These are phyloP conservation scores for Cantharis nigra DNA, from an alignment of 2,888 invertebrate species.

Conservation along the genomic window DNA sequence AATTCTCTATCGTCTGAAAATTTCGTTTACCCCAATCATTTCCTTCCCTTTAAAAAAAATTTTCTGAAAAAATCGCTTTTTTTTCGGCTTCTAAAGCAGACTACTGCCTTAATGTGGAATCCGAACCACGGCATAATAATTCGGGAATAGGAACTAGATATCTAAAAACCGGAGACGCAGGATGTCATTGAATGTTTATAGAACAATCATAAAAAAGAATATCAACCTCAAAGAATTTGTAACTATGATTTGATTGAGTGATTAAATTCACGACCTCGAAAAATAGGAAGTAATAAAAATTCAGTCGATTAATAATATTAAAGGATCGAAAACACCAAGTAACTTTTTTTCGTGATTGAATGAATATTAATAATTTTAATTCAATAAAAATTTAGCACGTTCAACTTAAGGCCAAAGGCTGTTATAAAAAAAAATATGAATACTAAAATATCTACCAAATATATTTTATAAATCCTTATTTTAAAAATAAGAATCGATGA, in stretches of 20 bases:
- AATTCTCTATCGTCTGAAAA: too few relatives aligned
- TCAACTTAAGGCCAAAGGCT: not conserved
- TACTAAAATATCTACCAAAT: not conserved
- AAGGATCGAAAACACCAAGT: not conserved
- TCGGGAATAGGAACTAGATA: too few relatives aligned
- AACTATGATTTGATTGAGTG: not conserved
- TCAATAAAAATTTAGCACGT: not conserved
- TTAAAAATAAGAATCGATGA: not conserved
- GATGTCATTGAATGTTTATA: too few relatives aligned
- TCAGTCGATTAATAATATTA: not conserved
- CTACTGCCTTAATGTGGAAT: too few relatives aligned
- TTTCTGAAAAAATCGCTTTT: too few relatives aligned
- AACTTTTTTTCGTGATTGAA: not conserved
- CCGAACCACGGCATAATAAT: too few relatives aligned
- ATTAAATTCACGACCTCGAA: not conserved
- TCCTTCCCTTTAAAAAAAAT: too few relatives aligned
- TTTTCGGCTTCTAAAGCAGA: too few relatives aligned
- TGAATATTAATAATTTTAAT: not conserved
- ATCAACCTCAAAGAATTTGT: too few relatives aligned
- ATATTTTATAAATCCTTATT: not conserved
- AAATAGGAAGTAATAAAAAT: not conserved
- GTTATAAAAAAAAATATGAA: not conserved
- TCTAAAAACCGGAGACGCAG: too few relatives aligned
- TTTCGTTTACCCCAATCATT: too few relatives aligned
- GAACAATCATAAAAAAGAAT: too few relatives aligned